phyloP scores from a whole-genome alignment of 2,888 invertebrate genomes.

The Zootermopsis nevadensis region DNA sequence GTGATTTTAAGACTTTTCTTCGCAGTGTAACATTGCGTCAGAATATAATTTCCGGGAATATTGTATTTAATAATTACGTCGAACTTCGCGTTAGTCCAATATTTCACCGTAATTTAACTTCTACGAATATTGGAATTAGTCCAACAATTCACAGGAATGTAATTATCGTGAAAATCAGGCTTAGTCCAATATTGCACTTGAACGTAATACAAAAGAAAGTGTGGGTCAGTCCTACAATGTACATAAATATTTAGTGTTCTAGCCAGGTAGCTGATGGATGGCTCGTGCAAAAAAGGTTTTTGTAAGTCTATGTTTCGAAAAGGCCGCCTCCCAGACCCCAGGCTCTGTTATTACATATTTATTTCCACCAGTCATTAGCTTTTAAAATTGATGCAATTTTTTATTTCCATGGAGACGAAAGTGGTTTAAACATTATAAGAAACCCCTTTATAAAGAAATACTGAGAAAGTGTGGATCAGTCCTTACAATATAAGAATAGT shows the following conservation, averaged over 20 bases:
- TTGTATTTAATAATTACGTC: too few species aligned
- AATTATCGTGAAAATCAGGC: too few species aligned
- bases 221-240: too few species aligned
- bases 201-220: too few species aligned
- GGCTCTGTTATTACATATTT: constrained; percentile 33
- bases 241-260: neutral
- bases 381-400: constrained; percentile 1
- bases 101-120: too few species aligned
- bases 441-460: constrained; percentile 4
- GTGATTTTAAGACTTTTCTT: neutral
- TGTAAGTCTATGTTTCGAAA: neutral
- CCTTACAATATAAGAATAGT: constrained; percentile 17
- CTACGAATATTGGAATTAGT: too few species aligned
- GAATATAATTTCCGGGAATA: too few species aligned
- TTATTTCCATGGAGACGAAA: constrained; percentile 1
- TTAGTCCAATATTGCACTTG: too few species aligned
- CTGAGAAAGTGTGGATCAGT: neutral
- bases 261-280: neutral
- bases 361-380: constrained; percentile 27
- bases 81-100: too few species aligned
- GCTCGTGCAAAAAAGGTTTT: neutral
- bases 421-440: neutral
- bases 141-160: too few species aligned
- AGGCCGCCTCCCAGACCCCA: neutral
- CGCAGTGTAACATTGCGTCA: too few species aligned